Evolutionary conservation across 2,113 vertebrate species (phyloP).

Genomic region (Ariopsis seemanni): DNA sequence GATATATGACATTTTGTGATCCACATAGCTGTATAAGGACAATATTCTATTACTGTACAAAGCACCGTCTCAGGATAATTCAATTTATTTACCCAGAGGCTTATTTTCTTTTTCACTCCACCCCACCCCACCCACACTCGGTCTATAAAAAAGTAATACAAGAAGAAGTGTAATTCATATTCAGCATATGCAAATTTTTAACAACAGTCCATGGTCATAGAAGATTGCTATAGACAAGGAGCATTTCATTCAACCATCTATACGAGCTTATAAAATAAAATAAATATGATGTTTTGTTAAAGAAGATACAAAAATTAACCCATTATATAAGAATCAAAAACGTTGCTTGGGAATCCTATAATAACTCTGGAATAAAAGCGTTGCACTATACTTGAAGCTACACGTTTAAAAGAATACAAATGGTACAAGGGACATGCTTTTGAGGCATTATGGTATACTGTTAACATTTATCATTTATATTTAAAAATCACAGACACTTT

Average conservation of each 20-base stretch:
- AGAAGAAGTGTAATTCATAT: constrained; percentile 54
- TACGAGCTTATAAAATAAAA: constrained; percentile 49
- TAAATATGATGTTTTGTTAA: constrained; percentile 28
- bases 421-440: constrained; percentile 34
- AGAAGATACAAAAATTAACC: not conserved
- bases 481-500: not conserved
- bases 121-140: constrained; percentile 38
- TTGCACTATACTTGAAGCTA: constrained; percentile 29
- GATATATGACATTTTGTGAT: constrained; percentile 76
- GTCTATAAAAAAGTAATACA: constrained; percentile 53
- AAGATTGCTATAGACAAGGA: constrained; percentile 72
- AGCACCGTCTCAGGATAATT: constrained; percentile 74
- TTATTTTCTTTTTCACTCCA: constrained; percentile 41
- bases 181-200: constrained; percentile 68
- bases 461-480: constrained; percentile 17
- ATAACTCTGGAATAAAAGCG: constrained; percentile 23
- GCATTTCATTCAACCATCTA: constrained; percentile 69
- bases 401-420: constrained; percentile 42
- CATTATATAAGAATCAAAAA: constrained; percentile 12
- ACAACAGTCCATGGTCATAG: constrained; percentile 76
- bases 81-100: constrained; percentile 43
- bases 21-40: constrained; percentile 68
- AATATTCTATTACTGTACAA: constrained; percentile 76
- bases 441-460: constrained; percentile 19
- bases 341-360: constrained; percentile 23